Conservation (phyloP, 2,113 vertebrate genomes). For the Sebastes fasciatus region DNA sequence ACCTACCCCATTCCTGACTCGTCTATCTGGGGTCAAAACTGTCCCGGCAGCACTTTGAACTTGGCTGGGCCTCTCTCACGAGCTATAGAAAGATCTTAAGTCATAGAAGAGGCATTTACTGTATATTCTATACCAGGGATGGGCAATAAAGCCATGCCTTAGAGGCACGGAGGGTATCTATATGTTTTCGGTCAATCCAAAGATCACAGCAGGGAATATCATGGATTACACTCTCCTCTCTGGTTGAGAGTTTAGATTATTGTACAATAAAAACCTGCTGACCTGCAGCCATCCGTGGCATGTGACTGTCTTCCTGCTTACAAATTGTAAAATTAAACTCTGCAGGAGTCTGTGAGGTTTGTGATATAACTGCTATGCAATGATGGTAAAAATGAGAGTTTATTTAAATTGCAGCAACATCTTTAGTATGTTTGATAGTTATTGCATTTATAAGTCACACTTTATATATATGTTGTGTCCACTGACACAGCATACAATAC, state of each 20-base stretch:
- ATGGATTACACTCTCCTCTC: not conserved
- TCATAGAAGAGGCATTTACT: constrained; percentile 21
- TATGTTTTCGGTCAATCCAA: not conserved
- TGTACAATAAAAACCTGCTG: not conserved
- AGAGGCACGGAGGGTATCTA: not conserved
- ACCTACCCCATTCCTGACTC: constrained; percentile 2
- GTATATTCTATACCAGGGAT: constrained; percentile 19
- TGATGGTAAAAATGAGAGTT: not conserved
- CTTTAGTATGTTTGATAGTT: not conserved
- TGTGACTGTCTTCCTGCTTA: not conserved
- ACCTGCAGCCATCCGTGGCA: not conserved
- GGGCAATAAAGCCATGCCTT: not conserved
- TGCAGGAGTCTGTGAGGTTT: not conserved
- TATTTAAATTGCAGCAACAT: not conserved
- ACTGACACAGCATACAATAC: no score
- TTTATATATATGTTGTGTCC: not conserved
- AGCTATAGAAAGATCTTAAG: constrained; percentile 30
- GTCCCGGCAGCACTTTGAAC: constrained; percentile 47
- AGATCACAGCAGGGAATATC: not conserved
- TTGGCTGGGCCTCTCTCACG: constrained; percentile 14
- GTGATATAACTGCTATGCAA: not conserved
- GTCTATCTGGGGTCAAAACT: constrained; percentile 38
- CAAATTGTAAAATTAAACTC: not conserved
- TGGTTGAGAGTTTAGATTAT: not conserved
- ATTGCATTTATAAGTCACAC: not conserved